Percentiles rank a stretch among this genome's conserved stretches.
Conservation (phyloP, 92 coral and sea anemone genomes). For the Diadumene lineata region DNA sequence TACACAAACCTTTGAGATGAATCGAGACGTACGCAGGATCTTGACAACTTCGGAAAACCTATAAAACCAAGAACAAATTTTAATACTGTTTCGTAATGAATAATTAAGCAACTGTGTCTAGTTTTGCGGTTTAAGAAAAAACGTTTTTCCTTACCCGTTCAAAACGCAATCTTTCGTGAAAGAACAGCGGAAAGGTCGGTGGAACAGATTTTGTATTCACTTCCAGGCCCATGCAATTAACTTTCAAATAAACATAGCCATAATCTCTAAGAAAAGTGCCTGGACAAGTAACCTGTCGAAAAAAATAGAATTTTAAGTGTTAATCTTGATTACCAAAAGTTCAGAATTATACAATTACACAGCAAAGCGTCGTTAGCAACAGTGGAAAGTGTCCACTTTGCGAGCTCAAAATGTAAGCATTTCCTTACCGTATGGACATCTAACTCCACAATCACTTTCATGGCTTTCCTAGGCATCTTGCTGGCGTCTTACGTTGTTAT, state of each 20-base stretch:
- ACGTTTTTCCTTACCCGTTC: slow-evolving; percentile 69
- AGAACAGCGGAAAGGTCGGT: slow-evolving; percentile 95
- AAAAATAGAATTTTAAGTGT: slow-evolving; percentile 28
- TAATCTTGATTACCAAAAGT: slow-evolving; percentile 24
- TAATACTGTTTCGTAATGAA: slow-evolving; percentile 14
- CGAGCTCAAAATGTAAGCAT: slow-evolving; percentile 19
- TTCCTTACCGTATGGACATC: slow-evolving; percentile 89
- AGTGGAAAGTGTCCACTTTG: slow-evolving; percentile 10
- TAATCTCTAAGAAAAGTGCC: slow-evolving; percentile 96
- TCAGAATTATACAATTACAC: slow-evolving; percentile 10
- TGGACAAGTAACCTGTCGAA: slow-evolving; percentile 85
- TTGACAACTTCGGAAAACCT: slow-evolving; percentile 97
- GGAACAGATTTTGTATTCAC: slow-evolving; percentile 93
- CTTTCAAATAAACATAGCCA: slow-evolving; percentile 92
- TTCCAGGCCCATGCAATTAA: slow-evolving; percentile 96
- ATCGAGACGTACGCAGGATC: slow-evolving; percentile 98
- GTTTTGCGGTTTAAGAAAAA: slow-evolving; percentile 8
- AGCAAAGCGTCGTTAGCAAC: slow-evolving; percentile 99
- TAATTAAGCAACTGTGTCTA: slow-evolving; percentile 13
- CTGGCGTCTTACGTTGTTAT: slow-evolving; percentile 6
- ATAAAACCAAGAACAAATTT: neutral
- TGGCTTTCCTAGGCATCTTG: slow-evolving; percentile 96
- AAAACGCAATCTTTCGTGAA: slow-evolving; percentile 95
- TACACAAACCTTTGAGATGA: slow-evolving; percentile 83
- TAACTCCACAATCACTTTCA: slow-evolving; percentile 96